Base-by-base conservation (phyloP, 2,113 vertebrate species). In the Dolichallabes microphthalmus region DNA sequence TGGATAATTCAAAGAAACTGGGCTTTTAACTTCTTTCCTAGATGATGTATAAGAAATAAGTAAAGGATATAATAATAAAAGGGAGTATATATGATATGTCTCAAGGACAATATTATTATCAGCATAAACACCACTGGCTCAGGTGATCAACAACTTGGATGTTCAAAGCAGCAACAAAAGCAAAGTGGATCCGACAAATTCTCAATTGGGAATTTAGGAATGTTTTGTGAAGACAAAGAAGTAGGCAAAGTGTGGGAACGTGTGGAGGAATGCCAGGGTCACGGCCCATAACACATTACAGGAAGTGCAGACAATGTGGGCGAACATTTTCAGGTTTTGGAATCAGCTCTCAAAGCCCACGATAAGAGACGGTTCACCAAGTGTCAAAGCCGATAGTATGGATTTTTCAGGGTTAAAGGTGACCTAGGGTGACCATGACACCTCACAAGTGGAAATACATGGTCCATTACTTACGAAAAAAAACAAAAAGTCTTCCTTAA, bases 231-330 rank as follows among this genome's bases (percentile, higher is more conserved):
- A 50, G 71, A 20, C 71, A 25, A 50, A 50, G 8, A 73, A 73
- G 45, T 25, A 5, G 35, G 69, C 20, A 12, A 52, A 76, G 73
- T 76, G 50, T 76, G 73, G 50, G 50, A 53, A 76, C 25, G 17
- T 76, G 73, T 76, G 73, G 39, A 52, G 50, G 73, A 76, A 76
- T 76, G 73, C 53, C 50, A 76, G 73, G 73, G 73, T 76, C 73
- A 76, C n/a, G 50, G 73, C 45, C 6, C 25, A 27, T 53, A 27
- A 55, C 25, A 27, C 50, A 52, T 52, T 14, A 52, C 73, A 75
- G 73, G 73, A 76, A 55, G 73, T 14, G 22, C 35, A 39, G 68
- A 73, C 39, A 25, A 25, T 4, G 39, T n/a, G 22, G 39, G 39
- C 39, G 39, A 73, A 25, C 50, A 20, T 75, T 75, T 74, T 75